Percentiles rank a stretch among this genome's conserved stretches.
Evolutionary conservation across 2,888 invertebrate genomes (phyloP).

Genomic region (Chaetoderma sp.): DNA sequence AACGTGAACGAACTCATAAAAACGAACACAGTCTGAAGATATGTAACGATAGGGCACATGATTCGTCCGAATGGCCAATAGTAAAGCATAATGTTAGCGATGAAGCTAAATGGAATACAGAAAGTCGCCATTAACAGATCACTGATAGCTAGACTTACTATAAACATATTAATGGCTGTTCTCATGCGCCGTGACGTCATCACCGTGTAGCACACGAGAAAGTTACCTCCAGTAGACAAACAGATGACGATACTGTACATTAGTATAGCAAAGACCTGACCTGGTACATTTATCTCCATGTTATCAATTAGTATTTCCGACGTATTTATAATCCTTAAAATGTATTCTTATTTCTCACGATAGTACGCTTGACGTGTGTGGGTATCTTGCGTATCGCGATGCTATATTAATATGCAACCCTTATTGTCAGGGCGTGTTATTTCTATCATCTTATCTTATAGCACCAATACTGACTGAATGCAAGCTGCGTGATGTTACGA

Average conservation of each 20-base stretch:
- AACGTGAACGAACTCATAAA: constrained; percentile 87
- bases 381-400: no score
- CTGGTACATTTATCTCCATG: no score
- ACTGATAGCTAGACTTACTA: constrained; percentile 45
- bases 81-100: constrained; percentile 80
- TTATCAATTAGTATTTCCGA: no score
- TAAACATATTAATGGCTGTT: constrained; percentile 47
- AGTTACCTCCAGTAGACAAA: constrained; percentile 65
- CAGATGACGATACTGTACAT: constrained; percentile 45
- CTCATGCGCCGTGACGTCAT: constrained; percentile 58
- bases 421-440: no score
- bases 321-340: no score
- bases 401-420: no score
- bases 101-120: constrained; percentile 73
- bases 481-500: no score
- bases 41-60: constrained; percentile 86
- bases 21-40: constrained; percentile 75
- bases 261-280: constrained; percentile 65
- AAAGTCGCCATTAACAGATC: constrained; percentile 63
- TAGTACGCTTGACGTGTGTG: no score
- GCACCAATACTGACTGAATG: no score
- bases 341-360: no score
- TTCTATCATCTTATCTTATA: no score
- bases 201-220: constrained; percentile 44
- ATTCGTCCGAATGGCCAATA: constrained; percentile 89